Evolutionary conservation across 2,888 invertebrate genomes (phyloP), one percentile per base, ranked within the genome.

Genomic region (Eubasilissa splendida): DNA sequence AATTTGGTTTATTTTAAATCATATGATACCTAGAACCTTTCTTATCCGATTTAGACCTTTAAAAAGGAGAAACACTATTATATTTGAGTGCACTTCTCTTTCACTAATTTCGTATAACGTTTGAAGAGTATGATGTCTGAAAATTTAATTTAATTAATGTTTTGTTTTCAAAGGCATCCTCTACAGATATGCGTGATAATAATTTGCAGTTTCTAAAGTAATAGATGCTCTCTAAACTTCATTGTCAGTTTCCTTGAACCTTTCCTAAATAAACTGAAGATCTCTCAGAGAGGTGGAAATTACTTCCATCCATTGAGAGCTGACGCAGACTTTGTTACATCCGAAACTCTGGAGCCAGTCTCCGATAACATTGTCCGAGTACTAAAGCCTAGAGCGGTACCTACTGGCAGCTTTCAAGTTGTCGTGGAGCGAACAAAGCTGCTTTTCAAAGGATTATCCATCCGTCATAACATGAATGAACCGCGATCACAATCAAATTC

Each of bases 361-460:
- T 31, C 52, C 60, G 12, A 63, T 60, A 76, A 76, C 53, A 63
- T 76, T 65, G 76, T 76, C 54, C 31, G 52, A 76, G n/a, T 42
- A 52, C 59, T 8, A 22, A 60, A 58, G 59, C 77, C 59, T 14
- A 42, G 7, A 42, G 42, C 7, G 42, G 42, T 42, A 42, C 42
- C 42, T 42, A 42, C 42, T 12, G 60, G 12, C 50, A 75, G 60
- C 68, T 70, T 76, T 80, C 70, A 68, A 56, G 58, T 76, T 76
- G 76, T 75, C 50, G 60, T 70, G 12, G 56, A 56, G 59, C n/a
- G 76, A 80, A 76, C 80, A 70, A 76, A 59, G 76, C 68, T 76
- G 14, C 59, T 52, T 71, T 78, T 71, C 50, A 59, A 68, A 60
- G 60, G 77, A 78, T 78, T 71, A 78, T 78, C 71, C 77, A 68